These are phyloP conservation scores for Sericinus montela DNA, from an alignment of 2,888 invertebrate genomes.

Conservation along the genomic window DNA sequence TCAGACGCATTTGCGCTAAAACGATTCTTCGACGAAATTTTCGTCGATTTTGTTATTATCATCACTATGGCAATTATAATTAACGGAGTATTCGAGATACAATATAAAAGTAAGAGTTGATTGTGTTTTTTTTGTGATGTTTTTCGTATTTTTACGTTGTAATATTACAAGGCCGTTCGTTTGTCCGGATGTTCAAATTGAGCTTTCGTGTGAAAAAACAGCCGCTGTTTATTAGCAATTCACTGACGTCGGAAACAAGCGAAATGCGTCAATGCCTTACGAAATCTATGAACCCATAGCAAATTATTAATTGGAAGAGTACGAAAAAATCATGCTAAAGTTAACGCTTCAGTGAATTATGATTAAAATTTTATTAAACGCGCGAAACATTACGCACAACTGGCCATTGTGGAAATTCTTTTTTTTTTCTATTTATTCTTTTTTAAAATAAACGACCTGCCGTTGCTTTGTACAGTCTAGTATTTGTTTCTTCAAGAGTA, in stretches of 20 bases:
- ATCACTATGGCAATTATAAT: slow-evolving; percentile 12
- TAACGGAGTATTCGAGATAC: slow-evolving; percentile 14
- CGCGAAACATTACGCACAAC: too few species aligned
- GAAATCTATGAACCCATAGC: slow-evolving; percentile 21
- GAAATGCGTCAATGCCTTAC: slow-evolving; percentile 22
- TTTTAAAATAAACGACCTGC: too few species aligned
- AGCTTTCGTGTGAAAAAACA: slow-evolving; percentile 53
- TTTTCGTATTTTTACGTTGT: slow-evolving; percentile 34
- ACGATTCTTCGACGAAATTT: slow-evolving; percentile 16
- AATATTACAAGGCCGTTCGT: slow-evolving; percentile 41
- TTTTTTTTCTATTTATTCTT: too few species aligned
- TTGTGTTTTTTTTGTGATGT: slow-evolving; percentile 20
- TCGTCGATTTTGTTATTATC: slow-evolving; percentile 13
- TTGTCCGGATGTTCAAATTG: slow-evolving; percentile 47
- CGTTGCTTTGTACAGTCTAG: too few species aligned
- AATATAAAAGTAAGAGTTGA: slow-evolving; percentile 33
- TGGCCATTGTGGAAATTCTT: too few species aligned
- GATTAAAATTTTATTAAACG: background rate
- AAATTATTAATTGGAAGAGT: slow-evolving; percentile 8
- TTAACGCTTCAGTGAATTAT: background rate
- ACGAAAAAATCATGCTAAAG: slow-evolving; percentile 2
- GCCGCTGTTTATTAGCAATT: slow-evolving; percentile 29
- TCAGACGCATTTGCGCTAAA: slow-evolving; percentile 62
- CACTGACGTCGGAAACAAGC: slow-evolving; percentile 35
- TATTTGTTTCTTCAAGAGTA: too few species aligned